Percentiles rank a stretch among this genome's conserved stretches.
These are phyloP conservation scores for Xylota segnis DNA, from an alignment of 2,888 invertebrate genomes.

Conservation along the genomic window DNA sequence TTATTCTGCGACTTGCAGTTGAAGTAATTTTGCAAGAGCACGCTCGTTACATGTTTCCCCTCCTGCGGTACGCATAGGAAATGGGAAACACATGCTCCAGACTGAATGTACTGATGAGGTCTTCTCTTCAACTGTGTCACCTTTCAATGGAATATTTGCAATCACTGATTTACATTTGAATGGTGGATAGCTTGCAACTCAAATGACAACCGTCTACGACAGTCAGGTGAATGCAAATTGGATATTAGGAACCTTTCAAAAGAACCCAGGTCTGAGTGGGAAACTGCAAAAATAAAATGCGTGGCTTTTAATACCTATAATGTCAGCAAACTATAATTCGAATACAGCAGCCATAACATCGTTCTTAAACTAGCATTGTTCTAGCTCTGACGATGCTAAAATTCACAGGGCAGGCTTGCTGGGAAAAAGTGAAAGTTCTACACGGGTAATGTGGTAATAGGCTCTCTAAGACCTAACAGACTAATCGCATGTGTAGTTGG, in stretches of 20 bases:
- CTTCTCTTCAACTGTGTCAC: conserved; percentile 24
- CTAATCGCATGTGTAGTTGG: too few species aligned
- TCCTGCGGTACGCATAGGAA: background rate
- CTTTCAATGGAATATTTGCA: conserved; percentile 30
- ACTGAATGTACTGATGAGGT: conserved; percentile 30
- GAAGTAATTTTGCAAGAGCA: conserved; percentile 36
- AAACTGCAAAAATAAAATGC: too few species aligned
- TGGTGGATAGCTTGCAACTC: conserved; percentile 8
- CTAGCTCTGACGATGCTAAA: too few species aligned
- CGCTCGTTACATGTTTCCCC: conserved; percentile 35
- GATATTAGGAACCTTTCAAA: conserved; percentile 13
- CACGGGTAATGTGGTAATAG: too few species aligned
- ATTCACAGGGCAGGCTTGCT: too few species aligned
- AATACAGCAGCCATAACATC: too few species aligned
- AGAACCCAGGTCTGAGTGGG: background rate
- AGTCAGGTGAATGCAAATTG: conserved; percentile 23
- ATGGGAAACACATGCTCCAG: background rate
- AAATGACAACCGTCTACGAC: conserved; percentile 23
- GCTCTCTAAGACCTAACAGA: too few species aligned
- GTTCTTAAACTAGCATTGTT: too few species aligned
- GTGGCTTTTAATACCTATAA: too few species aligned
- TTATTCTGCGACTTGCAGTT: conserved; percentile 1
- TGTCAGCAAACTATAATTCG: too few species aligned
- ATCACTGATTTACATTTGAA: conserved; percentile 55
- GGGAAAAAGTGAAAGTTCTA: too few species aligned